Percentiles rank a stretch among this genome's conserved stretches.
These are phyloP conservation scores for Wasmannia auropunctata DNA, from an alignment of 1,140 invertebrate genomes.

Conservation along the genomic window DNA sequence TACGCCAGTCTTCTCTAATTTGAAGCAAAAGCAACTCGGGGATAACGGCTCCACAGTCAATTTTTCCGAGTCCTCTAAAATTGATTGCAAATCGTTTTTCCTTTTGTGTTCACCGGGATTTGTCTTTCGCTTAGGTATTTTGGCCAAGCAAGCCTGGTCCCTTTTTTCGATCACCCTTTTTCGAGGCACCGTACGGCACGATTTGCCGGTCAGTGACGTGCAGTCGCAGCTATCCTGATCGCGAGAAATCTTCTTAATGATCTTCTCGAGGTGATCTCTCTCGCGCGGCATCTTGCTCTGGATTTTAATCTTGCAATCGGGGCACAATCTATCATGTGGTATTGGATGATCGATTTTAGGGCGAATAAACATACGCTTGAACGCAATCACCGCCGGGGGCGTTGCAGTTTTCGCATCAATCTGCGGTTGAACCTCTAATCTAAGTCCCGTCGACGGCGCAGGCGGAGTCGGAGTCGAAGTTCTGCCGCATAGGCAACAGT, in stretches of 20 bases:
- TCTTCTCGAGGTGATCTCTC: neutral
- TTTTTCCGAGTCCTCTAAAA: neutral
- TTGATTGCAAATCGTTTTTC: neutral
- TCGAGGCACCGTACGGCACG: neutral
- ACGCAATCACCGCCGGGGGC: neutral
- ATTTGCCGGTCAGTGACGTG: neutral
- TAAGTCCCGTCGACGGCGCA: neutral
- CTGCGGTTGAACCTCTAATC: neutral
- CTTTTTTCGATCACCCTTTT: slow-evolving; percentile 41
- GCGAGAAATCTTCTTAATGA: neutral
- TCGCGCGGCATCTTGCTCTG: neutral
- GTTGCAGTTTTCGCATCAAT: slow-evolving; percentile 17
- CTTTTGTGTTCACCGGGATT: neutral
- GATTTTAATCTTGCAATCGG: slow-evolving; percentile 24
- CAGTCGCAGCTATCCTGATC: neutral
- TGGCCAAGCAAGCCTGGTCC: slow-evolving; percentile 60
- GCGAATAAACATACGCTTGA: neutral
- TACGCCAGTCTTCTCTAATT: neutral
- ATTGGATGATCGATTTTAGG: neutral
- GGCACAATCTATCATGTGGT: slow-evolving; percentile 16
- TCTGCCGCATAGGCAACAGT: slow-evolving; percentile 62
- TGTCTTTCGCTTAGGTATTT: slow-evolving; percentile 61
- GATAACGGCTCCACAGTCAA: neutral
- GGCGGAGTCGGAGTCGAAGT: neutral
- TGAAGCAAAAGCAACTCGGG: slow-evolving; percentile 38